These are phyloP conservation scores for Hypsopygia costalis DNA, from an alignment of 2,888 invertebrate genomes.

Conservation along the genomic window DNA sequence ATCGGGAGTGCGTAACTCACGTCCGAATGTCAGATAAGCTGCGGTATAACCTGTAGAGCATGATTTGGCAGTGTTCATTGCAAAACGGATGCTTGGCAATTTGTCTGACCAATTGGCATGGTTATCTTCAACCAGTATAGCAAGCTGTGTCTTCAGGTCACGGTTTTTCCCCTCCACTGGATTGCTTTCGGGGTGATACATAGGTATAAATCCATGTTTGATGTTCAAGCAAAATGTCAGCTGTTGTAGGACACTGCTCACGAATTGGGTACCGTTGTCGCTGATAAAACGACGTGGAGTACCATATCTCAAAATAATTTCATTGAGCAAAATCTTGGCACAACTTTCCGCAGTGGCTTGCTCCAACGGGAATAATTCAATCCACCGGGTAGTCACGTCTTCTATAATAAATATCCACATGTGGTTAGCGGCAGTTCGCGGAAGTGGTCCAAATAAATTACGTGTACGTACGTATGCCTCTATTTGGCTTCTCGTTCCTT, in stretches of 20 bases:
- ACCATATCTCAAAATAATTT: slow-evolving; percentile 33
- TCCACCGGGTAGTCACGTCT: slow-evolving; percentile 14
- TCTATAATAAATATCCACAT: slow-evolving; percentile 15
- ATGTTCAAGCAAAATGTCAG: slow-evolving; percentile 19
- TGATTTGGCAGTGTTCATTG: slow-evolving; percentile 9
- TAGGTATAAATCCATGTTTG: slow-evolving; percentile 23
- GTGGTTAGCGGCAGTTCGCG: slow-evolving; percentile 4
- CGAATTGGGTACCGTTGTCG: slow-evolving; percentile 35
- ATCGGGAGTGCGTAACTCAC: no score
- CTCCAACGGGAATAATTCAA: slow-evolving; percentile 15
- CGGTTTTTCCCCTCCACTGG: not conserved
- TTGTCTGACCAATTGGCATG: slow-evolving; percentile 19
- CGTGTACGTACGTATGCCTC: slow-evolving; percentile 18
- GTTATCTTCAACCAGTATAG: slow-evolving; percentile 15
- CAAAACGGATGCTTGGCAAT: slow-evolving; percentile 13
- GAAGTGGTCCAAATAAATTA: slow-evolving; percentile 25
- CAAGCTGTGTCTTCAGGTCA: not conserved
- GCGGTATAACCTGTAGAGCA: not conserved
- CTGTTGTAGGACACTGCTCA: slow-evolving; percentile 31
- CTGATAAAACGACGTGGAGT: slow-evolving; percentile 26
- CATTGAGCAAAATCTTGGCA: slow-evolving; percentile 25
- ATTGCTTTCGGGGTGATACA: slow-evolving; percentile 24
- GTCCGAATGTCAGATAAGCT: no score
- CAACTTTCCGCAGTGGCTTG: slow-evolving; percentile 18
- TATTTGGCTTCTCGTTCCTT: slow-evolving; percentile 22